Evolutionary conservation across 2,888 invertebrate species (phyloP), one percentile per base, ranked within the genome.

Genomic region (Hydropsyche betteni): DNA sequence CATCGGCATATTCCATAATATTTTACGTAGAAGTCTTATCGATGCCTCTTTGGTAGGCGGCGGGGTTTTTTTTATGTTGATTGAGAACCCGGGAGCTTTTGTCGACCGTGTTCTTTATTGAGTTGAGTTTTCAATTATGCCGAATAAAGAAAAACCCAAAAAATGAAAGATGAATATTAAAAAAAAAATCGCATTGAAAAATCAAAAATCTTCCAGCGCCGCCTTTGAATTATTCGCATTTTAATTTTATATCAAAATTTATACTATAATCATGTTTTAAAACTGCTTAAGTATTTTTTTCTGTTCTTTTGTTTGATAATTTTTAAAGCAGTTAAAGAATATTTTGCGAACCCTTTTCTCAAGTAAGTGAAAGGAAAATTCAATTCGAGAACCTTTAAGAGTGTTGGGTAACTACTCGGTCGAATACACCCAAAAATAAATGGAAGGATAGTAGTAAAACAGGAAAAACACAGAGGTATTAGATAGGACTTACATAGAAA

Each of bases 1-100:
- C 75, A 76, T 74, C 78, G 58, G 69, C 53, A 68, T 74, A 68
- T 74, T 72, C 16, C 72, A 72, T 61, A 78, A 71, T 68, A 74
- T 78, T 78, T 70, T 64, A 14, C 34, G 77, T 64, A 75, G 74
- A 68, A 58, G 64, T 70, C 75, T 68, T 74, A 72, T 71, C 68
- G 68, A 24, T 74, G 38, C 50, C 69, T 75, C 69, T 77, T 64
- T 74, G 4, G 24, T 24, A 38, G 44, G 71, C 36, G 12, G 71
- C 34, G 24, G 16, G 71, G 14, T 53, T 71, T 71, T 44, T 51
- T 71, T 71, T 71, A 55, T 53, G 71, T 53, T 71, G 71, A 71
- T 71, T 71, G 71, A 71, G 52, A 71, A 71, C 34, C 34, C 52
- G 7, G 51, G 8, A 12, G 51, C 33, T 50, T 68, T 36, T 52